Percentiles rank a stretch among this genome's conserved stretches.
Conservation (phyloP, 2,797 vertebrate genomes). For the Tokudaia muenninki region DNA sequence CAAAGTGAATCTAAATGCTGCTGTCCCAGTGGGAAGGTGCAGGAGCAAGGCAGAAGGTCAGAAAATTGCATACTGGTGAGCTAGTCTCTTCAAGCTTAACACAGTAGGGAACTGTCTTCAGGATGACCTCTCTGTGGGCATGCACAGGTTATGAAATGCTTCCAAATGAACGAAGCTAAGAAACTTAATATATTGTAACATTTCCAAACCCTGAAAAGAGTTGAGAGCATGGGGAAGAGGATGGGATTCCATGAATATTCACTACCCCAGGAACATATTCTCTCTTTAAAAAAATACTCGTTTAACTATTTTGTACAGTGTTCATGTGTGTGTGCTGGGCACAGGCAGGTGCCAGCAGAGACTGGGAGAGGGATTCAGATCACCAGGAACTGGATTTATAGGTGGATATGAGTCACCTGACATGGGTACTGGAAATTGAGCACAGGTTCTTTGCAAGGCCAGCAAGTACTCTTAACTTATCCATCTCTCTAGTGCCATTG, state of each 20-base stretch:
- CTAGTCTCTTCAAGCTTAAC: not conserved
- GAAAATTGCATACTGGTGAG: not conserved
- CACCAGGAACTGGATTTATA: not conserved
- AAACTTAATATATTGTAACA: not conserved
- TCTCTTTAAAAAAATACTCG: not conserved
- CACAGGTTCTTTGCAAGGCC: not conserved
- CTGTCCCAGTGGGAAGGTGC: not conserved
- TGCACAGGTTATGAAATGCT: not conserved
- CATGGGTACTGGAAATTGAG: not conserved
- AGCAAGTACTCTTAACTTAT: not conserved
- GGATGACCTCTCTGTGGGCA: not conserved
- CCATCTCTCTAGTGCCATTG: not conserved
- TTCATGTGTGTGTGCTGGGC: not conserved
- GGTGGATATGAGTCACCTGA: not conserved
- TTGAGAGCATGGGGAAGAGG: not conserved
- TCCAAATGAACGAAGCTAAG: not conserved
- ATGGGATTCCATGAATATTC: not conserved
- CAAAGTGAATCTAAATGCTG: constrained; percentile 48
- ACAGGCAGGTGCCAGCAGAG: not conserved
- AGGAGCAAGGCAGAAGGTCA: not conserved
- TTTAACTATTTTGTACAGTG: not conserved
- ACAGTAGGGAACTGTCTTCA: not conserved
- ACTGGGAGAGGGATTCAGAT: not conserved
- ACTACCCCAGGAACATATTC: not conserved
- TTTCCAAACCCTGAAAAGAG: not conserved